Percentiles rank a stretch among this genome's conserved stretches.
Conservation (phyloP, 2,797 vertebrate species). For the Gastrophryne carolinensis region DNA sequence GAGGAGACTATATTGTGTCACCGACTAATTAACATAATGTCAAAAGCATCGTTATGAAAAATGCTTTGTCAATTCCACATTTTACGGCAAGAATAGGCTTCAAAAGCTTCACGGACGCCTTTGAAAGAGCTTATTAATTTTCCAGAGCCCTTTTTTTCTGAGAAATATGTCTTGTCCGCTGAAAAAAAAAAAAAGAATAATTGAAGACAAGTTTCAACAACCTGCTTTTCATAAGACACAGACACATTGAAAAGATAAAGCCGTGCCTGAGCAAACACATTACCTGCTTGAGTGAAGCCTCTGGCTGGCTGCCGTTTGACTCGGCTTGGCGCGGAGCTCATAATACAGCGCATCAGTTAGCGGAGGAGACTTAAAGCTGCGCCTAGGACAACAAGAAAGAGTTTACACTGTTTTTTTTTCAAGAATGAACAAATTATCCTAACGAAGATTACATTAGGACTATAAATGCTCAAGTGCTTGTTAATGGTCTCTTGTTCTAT, state of each 20-base stretch:
- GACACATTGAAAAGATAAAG: slow-evolving; percentile 26
- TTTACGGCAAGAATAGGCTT: slow-evolving; percentile 15
- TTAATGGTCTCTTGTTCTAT: slow-evolving; percentile 47
- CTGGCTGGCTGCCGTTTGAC: slow-evolving; percentile 12
- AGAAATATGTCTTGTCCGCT: slow-evolving; percentile 15
- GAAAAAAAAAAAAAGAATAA: slow-evolving; percentile 9
- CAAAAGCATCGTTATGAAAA: slow-evolving; percentile 35
- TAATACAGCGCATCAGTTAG: background rate
- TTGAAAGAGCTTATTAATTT: slow-evolving; percentile 38
- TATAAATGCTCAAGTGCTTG: slow-evolving; percentile 13
- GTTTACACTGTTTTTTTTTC: slow-evolving; percentile 37
- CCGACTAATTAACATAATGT: slow-evolving; percentile 40
- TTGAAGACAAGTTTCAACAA: slow-evolving; percentile 25
- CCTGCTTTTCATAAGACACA: slow-evolving; percentile 11
- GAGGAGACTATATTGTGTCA: slow-evolving; percentile 28
- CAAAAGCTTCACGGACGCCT: slow-evolving; percentile 14
- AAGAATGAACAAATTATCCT: slow-evolving; percentile 27
- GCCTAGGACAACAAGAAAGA: background rate
- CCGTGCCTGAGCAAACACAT: slow-evolving; percentile 8
- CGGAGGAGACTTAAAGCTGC: background rate
- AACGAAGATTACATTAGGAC: slow-evolving; percentile 41
- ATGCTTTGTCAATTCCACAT: slow-evolving; percentile 37
- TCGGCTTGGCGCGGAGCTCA: background rate
- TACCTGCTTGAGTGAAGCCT: slow-evolving; percentile 17
- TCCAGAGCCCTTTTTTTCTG: slow-evolving; percentile 14